Evolutionary conservation across 2,797 vertebrate species (phyloP), one percentile per base, ranked within the genome.

Genomic region (Anabas testudineus): DNA sequence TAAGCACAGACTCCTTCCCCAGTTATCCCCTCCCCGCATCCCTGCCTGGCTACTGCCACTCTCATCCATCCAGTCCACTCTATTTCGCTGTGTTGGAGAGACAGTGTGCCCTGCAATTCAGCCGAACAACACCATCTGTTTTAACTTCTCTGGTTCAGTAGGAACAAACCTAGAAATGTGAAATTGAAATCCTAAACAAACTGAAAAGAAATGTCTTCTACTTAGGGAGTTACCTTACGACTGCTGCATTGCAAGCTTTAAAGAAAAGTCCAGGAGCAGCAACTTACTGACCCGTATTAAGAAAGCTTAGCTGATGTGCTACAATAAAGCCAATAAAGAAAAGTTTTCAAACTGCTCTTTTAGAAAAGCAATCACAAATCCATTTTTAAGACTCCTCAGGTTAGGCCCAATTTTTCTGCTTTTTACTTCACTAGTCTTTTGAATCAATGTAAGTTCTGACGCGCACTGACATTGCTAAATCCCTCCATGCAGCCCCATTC

Each of bases 91-190:
- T 15, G 42, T 12, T 37, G 12, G 43, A 74, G 51, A 71, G 64
- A 80, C 34, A 47, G 60, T 16, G 41, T 47, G 71, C 30, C 76
- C 75, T 19, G 67, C 81, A 63, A 84, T 86, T 69, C 71, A 54
- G 71, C 81, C 77, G 48, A 90, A 88, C 91, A 80, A 86, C 80
- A 63, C 88, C 88, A 91, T 92, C 91, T 93, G 91, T 86, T 90
- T 80, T 15, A 22, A 81, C 67, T 71, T 79, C 69, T 84, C 67
- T 47, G 60, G 67, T 79, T 88, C 67, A 61, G 32, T 80, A 68
- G 72, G 53, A 69, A 85, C 70, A 83, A 78, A 78, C 76, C 80
- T 83, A 67, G 64, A 84, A 86, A 81, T 80, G 74, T 61, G 77
- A 86, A 86, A 83, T 47, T 63, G 71, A 72, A 91, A 87, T 84